Base-by-base conservation (phyloP, 2,113 vertebrate genomes). In the Ahaetulla prasina region DNA sequence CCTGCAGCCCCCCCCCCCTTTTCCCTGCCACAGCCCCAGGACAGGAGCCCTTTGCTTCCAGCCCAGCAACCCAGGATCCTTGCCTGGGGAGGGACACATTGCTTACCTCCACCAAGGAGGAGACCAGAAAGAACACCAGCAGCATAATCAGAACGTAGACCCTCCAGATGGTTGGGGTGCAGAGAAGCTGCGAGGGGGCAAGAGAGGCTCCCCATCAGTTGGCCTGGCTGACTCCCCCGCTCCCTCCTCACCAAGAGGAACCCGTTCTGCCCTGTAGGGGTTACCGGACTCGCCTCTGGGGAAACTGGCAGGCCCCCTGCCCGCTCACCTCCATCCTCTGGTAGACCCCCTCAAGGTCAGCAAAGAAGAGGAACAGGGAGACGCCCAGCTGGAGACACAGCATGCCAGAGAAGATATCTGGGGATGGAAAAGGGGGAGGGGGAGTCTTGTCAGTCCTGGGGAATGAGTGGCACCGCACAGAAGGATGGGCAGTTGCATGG, bases 21-120 rank as follows among this genome's bases (percentile, higher is more conserved):
- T 7, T 35, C 30, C 68, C 16, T 74, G n/a, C 16, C 68, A 1
- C n/a, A 20, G 68, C 14, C n/a, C 14, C 68, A 18, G 63, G n/a
- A 20, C 68, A 18, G 63, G n/a, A 74, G n/a, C n/a, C 63, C 1
- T 18, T 6, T 18, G 6, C 63, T 35, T 35, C 84, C 22, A 23
- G 20, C 84, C n/a, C 43, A 11, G 84, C 43, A 53, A 4, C 87
- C 16, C 2, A 5, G 16, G 14, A 39, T 20, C 50, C 50, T 52
- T 54, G n/a, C 27, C 27, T n/a, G 22, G 84, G 84, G 85, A 0
- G 0, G 89, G 12, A 53, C 8, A 92, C 63, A 9, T 2, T 88
- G 57, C 96, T 97, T 94, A 98, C 97, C 97, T 98, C 97, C 7
- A 95, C 96, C 92, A 96, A 95, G 91, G 96, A 94, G 8, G 96